Conservation (phyloP, 1,140 invertebrate genomes). For the Heliconius congener region DNA sequence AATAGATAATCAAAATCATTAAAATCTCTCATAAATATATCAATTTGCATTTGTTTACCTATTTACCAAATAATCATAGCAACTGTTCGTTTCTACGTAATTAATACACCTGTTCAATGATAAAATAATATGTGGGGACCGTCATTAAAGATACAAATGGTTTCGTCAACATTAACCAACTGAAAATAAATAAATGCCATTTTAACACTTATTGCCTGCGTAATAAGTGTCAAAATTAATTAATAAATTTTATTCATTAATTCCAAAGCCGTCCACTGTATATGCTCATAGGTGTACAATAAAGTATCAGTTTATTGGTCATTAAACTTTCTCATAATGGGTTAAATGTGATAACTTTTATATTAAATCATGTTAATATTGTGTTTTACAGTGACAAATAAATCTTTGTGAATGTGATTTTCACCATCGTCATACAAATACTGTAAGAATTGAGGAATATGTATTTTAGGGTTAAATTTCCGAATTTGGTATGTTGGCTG, state of each 20-base stretch:
- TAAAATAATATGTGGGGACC: conserved; percentile 42
- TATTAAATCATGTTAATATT: conserved; percentile 35
- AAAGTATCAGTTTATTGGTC: conserved; percentile 38
- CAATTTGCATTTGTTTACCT: background rate
- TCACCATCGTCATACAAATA: background rate
- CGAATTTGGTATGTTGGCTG: too few relatives aligned
- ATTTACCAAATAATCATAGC: conserved; percentile 9
- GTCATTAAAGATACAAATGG: conserved; percentile 42
- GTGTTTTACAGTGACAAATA: conserved; percentile 8
- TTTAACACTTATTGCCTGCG: background rate
- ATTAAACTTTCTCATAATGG: conserved; percentile 41
- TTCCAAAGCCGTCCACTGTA: conserved; percentile 6
- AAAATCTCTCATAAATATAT: background rate
- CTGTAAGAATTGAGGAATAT: background rate
- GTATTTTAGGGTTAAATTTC: too few relatives aligned
- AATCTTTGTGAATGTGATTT: background rate
- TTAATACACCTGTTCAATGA: conserved; percentile 44
- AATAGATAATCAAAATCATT: background rate
- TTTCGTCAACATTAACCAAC: conserved; percentile 21
- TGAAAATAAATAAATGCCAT: conserved; percentile 13
- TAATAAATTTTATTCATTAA: conserved; percentile 6
- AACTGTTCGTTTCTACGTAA: conserved; percentile 13
- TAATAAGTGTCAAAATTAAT: conserved; percentile 6
- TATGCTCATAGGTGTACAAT: conserved; percentile 34
- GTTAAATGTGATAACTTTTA: conserved; percentile 39